Evolutionary conservation across 2,113 vertebrate genomes (phyloP), one percentile per base, ranked within the genome.

Genomic region (Petrocephalus microphthalmus): DNA sequence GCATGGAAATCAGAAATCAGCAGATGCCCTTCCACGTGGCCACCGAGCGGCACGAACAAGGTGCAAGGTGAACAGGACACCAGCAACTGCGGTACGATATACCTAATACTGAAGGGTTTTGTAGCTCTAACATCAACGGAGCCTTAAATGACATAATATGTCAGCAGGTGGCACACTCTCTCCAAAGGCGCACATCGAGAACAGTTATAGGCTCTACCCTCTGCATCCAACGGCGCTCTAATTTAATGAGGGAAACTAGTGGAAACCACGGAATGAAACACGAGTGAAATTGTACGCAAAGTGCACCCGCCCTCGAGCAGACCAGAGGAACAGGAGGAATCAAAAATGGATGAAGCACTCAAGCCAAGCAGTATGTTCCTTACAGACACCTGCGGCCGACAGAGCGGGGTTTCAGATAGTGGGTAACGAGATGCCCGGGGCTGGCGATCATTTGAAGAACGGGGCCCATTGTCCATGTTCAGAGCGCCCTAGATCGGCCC

Each of bases 341-440:
- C 91, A 94, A 94, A 94, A 91, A 94, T 93, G 90, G 90, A 93
- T 93, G 92, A 89, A 87, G 88, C 84, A 57, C 89, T 85, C 54
- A 90, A 89, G 92, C 86, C 45, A 83, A 5, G 45, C 37, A 47
- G 37, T 47, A 49, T 88, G 90, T 92, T 93, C 90, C 91, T 89
- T 85, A 92, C 88, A 91, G 90, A 91, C 91, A 92, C 88, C 90
- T 81, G 45, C 49, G 74, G 90, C 88, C 49, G 2, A 82, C 25
- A 74, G 89, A 91, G 91, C 92, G 82, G 7, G 83, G 5, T 29
- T 20, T 81, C 74, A 22, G 8, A 51, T 49, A 33, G 83, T 2
- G 83, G 5, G 22, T 52, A 84, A 54, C 47, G 7, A 19, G 83
- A 85, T 1, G 83, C 49, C n/a, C 13, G 0, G 15, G 19, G n/a